Percentiles rank a stretch among this genome's conserved stretches.
These are phyloP conservation scores for Aldrovandia affinis DNA, from an alignment of 2,797 vertebrate genomes.

Conservation along the genomic window DNA sequence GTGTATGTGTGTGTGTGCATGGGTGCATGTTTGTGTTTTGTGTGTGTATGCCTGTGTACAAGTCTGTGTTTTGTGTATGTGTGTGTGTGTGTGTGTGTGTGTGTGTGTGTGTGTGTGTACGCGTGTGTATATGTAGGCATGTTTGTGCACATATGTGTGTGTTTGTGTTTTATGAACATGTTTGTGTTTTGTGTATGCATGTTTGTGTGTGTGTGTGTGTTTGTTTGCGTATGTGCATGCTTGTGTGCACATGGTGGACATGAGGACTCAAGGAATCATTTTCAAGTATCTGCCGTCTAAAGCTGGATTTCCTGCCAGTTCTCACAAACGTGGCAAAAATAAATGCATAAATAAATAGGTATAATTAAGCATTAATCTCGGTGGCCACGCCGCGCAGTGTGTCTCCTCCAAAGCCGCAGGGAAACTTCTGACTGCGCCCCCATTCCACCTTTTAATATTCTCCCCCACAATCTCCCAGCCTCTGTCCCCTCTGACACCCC, in stretches of 20 bases:
- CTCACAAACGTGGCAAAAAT: background rate
- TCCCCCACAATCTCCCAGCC: background rate
- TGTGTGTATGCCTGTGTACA: too few relatives aligned
- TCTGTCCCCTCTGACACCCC: background rate
- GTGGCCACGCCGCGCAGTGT: background rate
- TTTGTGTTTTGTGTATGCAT: background rate
- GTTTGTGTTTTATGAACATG: too few relatives aligned
- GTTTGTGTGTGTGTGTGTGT: background rate
- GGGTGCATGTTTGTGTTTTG: too few relatives aligned
- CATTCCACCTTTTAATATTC: slow-evolving; percentile 1
- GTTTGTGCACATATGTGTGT: too few relatives aligned
- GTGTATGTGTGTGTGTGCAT: too few relatives aligned
- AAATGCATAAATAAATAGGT: background rate
- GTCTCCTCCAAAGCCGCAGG: background rate
- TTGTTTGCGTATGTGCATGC: background rate
- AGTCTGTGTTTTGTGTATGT: slow-evolving; percentile 26
- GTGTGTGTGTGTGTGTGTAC: background rate
- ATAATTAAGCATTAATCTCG: slow-evolving; percentile 4
- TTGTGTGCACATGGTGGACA: background rate
- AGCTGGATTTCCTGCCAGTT: background rate
- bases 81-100: slow-evolving; percentile 35
- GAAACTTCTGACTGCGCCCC: slow-evolving; percentile 5
- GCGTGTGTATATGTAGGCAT: background rate
- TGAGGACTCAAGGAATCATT: background rate
- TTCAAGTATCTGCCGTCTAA: background rate